phyloP scores from a whole-genome alignment of 2,797 vertebrate genomes.

The Anguilla pacifica region DNA sequence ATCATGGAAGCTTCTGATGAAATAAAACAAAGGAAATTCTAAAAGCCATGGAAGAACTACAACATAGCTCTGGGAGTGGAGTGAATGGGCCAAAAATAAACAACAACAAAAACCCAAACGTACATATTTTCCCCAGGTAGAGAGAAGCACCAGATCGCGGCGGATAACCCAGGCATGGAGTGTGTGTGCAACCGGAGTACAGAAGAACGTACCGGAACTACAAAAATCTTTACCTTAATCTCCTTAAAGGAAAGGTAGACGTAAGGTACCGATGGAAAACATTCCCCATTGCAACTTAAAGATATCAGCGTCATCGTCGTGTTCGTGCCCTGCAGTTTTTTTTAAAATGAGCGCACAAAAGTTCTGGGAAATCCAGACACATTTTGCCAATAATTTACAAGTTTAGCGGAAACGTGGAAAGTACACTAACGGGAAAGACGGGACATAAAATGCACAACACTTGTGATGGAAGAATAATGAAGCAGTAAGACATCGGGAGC shows the following conservation, averaged over 20 bases:
- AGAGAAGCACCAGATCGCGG: conserved; percentile 45
- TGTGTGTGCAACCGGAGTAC: background rate
- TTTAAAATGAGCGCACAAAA: background rate
- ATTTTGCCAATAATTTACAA: background rate
- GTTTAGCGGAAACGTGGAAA: background rate
- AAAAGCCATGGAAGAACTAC: conserved; percentile 37
- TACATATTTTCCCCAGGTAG: conserved; percentile 10
- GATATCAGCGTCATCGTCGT: background rate
- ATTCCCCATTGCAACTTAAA: background rate
- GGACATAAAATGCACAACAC: background rate
- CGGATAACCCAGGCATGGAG: conserved; percentile 17
- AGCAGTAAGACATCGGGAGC: conserved; percentile 11
- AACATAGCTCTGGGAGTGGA: conserved; percentile 11
- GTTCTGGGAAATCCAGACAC: background rate
- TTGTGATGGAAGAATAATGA: conserved; percentile 5
- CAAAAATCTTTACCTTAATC: background rate
- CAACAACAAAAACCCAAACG: background rate
- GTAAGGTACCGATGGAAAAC: background rate
- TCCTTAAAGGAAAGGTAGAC: background rate
- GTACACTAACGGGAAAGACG: background rate
- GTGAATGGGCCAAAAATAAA: conserved; percentile 18
- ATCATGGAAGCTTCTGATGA: conserved; percentile 37
- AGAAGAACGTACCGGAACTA: background rate
- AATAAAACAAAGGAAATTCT: conserved; percentile 32
- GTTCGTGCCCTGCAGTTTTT: background rate